Evolutionary conservation across 2,113 vertebrate genomes (phyloP), one percentile per base, ranked within the genome.

Genomic region (Erpornis zantholeuca): DNA sequence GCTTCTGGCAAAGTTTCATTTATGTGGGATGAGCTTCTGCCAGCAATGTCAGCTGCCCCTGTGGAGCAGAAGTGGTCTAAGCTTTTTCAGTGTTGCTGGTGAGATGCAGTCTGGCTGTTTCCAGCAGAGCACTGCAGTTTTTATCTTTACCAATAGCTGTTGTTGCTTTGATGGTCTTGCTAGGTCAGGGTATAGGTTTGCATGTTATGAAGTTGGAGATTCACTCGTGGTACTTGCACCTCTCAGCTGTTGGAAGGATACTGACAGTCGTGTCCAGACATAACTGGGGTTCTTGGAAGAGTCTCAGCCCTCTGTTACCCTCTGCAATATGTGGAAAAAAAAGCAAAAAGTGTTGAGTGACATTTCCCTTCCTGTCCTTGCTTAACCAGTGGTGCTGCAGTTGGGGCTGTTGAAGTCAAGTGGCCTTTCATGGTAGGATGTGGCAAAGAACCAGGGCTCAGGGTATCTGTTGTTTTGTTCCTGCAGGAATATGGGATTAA

Each of bases 401-500:
- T 45, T 28, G 33, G 64, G 47, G 42, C 57, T 76, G 80, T 45
- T 64, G 53, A 82, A 47, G 63, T 80, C 52, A 49, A 60, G 33
- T 42, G 40, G 54, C 24, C 17, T 73, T 70, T 79, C 33, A 3
- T 29, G 22, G 53, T 28, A 84, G 36, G 54, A n/a, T 69, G 31
- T 68, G 28, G 42, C 66, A 69, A 77, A 94, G 72, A 77, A 29
- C 18, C 29, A 69, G 72, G 27, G 22, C 81, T 95, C 45, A 47
- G 57, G 40, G 6, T 92, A 16, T 72, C 31, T 95, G 2, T 77
- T 88, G 17, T 95, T 75, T 91, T 94, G 77, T 90, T 89, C 35
- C 71, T 76, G 60, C 95, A 99, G 99, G 99, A 99, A 90, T 99
- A 99, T 50, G 99, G 99, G 44, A 99, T 99, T 75, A 99, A 98